Conservation (phyloP, 2,888 invertebrate species). For the Lasioglossum leucozonium region DNA sequence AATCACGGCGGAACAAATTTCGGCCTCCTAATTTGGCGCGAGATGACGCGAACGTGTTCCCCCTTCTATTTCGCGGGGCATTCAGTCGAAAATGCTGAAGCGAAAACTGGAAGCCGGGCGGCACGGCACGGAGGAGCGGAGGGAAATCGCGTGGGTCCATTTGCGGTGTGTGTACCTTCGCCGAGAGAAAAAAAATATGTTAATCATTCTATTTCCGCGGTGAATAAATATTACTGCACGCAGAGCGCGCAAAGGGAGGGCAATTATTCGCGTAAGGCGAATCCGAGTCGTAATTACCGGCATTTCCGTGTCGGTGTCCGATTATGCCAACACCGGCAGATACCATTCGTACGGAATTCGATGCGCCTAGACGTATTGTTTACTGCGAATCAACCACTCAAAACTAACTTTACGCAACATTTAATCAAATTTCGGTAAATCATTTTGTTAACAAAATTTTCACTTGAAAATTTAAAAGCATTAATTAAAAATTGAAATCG, state of each 20-base stretch:
- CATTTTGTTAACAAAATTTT: too few species aligned
- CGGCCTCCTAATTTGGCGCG: slow-evolving; percentile 32
- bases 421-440: too few species aligned
- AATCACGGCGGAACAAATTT: slow-evolving; percentile 54
- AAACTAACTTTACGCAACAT: too few species aligned
- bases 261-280: not conserved
- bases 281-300: not conserved
- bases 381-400: too few species aligned
- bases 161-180: not conserved
- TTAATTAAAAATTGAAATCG: too few species aligned
- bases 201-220: slow-evolving; percentile 43
- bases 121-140: not conserved
- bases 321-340: not conserved
- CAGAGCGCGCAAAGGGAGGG: not conserved
- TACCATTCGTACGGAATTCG: not conserved
- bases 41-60: slow-evolving; percentile 17
- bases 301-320: not conserved
- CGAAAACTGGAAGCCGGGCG: slow-evolving; percentile 16
- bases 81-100: slow-evolving; percentile 39
- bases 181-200: slow-evolving; percentile 19
- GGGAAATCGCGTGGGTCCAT: not conserved
- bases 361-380: too few species aligned
- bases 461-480: too few species aligned
- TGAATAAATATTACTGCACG: slow-evolving; percentile 9
- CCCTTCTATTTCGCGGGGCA: not conserved